Base-by-base conservation (phyloP, 2,797 vertebrate genomes). In the Tokudaia tokunoshimensis region DNA sequence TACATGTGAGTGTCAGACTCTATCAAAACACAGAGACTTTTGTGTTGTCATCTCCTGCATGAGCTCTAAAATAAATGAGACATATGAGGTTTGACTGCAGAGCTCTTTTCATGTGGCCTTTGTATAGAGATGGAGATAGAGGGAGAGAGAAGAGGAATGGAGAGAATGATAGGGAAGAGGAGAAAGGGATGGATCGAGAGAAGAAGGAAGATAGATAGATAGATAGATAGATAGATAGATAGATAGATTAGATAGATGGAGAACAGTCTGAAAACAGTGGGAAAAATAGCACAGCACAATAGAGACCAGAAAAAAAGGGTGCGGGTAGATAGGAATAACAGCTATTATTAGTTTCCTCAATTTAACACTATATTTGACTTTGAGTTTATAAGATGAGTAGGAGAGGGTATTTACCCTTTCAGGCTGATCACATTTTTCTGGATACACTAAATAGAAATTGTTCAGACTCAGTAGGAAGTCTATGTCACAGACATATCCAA, bases 1-100 rank as follows among this genome's bases (percentile, higher is more conserved):
- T 29, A 72, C 34, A 93, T 63, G 89, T 95, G 19, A 95, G 92
- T 95, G 44, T 1, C 75, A 92, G n/a, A 1, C 19, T 90, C 93
- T 92, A 19, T 41, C 92, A 81, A 90, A 87, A 87, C 13, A 92
- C 75, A 52, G 44, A 52, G 22, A 74, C 82, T 92, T 96, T 47
- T 81, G 31, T 50, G 55, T 81, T 93, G 86, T 96, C 91, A 67
- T 94, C 6, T 85, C 2, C 8, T 34, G 55, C 11, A 41, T 74
- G 61, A 88, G 3, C 6, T 34, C 90, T 44, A 52, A 78, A 63
- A n/a, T n/a, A 50, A 76, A 22, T n/a, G 37, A 92, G 11, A 13
- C 59, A 11, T 81, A 63, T 59, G 74, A 57, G 70, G 41, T 6
- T 80, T 80, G 41, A 31, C 82, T 29, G 2, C 29, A 86, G 52